These are phyloP conservation scores for Luscinia megarhynchos DNA, from an alignment of 2,797 vertebrate species.

Conservation along the genomic window DNA sequence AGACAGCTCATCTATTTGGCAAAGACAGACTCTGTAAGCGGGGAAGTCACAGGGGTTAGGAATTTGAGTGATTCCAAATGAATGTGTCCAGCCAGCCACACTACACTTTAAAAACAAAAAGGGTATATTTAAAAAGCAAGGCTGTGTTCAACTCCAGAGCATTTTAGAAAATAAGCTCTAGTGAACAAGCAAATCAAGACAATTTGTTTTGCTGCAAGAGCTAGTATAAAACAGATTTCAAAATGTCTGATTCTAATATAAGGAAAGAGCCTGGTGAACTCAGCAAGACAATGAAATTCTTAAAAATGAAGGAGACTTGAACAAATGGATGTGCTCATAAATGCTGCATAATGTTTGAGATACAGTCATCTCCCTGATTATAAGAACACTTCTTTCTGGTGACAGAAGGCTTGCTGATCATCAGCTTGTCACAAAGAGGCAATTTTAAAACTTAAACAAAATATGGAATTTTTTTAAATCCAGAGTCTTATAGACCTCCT, in stretches of 20 bases:
- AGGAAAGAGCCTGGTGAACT: not conserved
- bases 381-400: not conserved
- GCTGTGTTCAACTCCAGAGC: not conserved
- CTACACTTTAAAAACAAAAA: not conserved
- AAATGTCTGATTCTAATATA: not conserved
- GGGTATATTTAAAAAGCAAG: not conserved
- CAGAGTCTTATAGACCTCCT: not conserved
- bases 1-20: not conserved
- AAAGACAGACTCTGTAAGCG: not conserved
- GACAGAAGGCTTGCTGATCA: conserved; percentile 9
- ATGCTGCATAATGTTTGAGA: not conserved
- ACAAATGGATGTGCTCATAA: not conserved
- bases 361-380: not conserved
- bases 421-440: not conserved
- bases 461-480: not conserved
- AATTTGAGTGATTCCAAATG: not conserved
- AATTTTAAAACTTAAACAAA: conserved; percentile 19
- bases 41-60: not conserved
- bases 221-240: not conserved
- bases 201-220: not conserved
- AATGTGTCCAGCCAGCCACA: not conserved
- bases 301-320: not conserved
- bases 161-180: not conserved
- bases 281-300: not conserved
- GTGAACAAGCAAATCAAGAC: not conserved